These are phyloP conservation scores for Cynaeus angustus DNA, from an alignment of 2,888 invertebrate genomes.

Conservation along the genomic window DNA sequence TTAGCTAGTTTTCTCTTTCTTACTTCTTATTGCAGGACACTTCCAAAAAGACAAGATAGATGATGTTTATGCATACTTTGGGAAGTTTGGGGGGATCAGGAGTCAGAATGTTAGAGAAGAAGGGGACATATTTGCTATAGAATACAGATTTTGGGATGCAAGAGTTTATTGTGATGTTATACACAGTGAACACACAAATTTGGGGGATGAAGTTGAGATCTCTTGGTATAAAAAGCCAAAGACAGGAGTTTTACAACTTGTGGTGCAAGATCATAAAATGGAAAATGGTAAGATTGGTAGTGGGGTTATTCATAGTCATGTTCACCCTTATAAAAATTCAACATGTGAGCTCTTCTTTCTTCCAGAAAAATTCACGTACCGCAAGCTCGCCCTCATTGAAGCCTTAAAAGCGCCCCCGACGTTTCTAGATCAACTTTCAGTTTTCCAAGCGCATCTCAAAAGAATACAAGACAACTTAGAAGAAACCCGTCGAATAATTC, in stretches of 20 bases:
- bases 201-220: slow-evolving; percentile 6
- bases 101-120: neutral
- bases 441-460: neutral
- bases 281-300: neutral
- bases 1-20: neutral
- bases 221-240: slow-evolving; percentile 6
- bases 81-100: slow-evolving; percentile 59
- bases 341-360: too few species aligned
- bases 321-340: too few species aligned
- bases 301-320: too few species aligned
- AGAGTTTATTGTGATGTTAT: slow-evolving; percentile 5
- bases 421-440: slow-evolving; percentile 12
- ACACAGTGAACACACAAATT: slow-evolving; percentile 5
- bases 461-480: slow-evolving; percentile 2
- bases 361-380: neutral
- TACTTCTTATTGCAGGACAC: neutral
- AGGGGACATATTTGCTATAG: neutral
- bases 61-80: slow-evolving; percentile 62
- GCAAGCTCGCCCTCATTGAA: neutral
- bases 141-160: slow-evolving; percentile 2
- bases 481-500: slow-evolving; percentile 6
- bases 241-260: neutral
- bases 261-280: neutral
- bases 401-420: slow-evolving; percentile 6
- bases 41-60: slow-evolving; percentile 48